A percentile compares a stretch with the other conserved stretches of the same genome.
Conservation (phyloP, 2,113 vertebrate genomes). For the Bathybates hornii region DNA sequence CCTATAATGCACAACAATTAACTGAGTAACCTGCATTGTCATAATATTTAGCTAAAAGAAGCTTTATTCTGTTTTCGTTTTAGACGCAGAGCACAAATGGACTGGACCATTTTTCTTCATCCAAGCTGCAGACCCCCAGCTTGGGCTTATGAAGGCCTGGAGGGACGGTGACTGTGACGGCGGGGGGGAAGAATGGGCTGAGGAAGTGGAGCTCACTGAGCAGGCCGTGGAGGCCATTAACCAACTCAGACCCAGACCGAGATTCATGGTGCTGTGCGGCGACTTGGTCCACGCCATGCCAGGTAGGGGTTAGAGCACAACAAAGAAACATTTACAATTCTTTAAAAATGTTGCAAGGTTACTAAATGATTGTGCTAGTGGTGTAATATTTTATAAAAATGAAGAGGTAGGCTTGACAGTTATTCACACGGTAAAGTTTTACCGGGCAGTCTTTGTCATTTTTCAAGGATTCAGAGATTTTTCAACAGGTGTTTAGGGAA, state of each 20-base stretch:
- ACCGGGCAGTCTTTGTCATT: neutral
- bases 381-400: neutral
- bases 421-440: neutral
- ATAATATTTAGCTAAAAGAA: neutral
- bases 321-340: neutral
- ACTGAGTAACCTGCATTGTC: neutral
- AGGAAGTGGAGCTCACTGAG: conserved; percentile 83
- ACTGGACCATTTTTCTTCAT: conserved; percentile 90
- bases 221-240: conserved; percentile 84
- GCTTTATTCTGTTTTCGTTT: neutral
- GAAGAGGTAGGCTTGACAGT: neutral
- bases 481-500: neutral
- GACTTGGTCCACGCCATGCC: conserved; percentile 94
- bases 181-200: conserved; percentile 86
- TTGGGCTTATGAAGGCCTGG: conserved; percentile 96
- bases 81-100: conserved; percentile 84
- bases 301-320: conserved; percentile 62
- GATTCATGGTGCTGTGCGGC: conserved; percentile 88
- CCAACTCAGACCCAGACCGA: conserved; percentile 79
- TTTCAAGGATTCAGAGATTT: neutral
- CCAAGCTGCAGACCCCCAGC: conserved; percentile 91
- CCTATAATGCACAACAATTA: neutral
- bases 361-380: neutral
- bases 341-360: neutral
- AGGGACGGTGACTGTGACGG: conserved; percentile 71